These are phyloP conservation scores for Poecilia gillii DNA, from an alignment of 2,797 vertebrate genomes.

Conservation along the genomic window DNA sequence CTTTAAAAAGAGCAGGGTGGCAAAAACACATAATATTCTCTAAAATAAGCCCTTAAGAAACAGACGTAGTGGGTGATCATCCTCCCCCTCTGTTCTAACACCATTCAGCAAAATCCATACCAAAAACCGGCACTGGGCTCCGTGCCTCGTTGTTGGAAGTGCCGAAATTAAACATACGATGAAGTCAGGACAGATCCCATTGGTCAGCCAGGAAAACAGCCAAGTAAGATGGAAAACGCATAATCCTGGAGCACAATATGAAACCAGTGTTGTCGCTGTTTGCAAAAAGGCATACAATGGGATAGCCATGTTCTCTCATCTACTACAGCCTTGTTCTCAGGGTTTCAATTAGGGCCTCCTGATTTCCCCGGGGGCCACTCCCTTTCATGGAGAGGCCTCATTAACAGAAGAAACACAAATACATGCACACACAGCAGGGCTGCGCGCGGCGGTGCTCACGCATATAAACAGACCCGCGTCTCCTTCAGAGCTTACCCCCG, in stretches of 20 bases:
- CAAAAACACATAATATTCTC: neutral
- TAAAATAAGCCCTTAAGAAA: neutral
- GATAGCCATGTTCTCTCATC: conserved; percentile 74
- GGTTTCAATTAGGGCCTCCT: conserved; percentile 81
- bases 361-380: conserved; percentile 76
- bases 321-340: conserved; percentile 72
- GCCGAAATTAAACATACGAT: conserved; percentile 9
- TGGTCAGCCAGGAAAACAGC: conserved; percentile 30
- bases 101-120: neutral
- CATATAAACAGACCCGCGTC: conserved; percentile 18
- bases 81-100: neutral
- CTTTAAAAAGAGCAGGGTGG: neutral
- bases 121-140: neutral
- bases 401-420: conserved; percentile 69
- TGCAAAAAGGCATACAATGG: conserved; percentile 63
- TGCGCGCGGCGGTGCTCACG: conserved; percentile 10
- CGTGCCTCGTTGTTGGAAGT: neutral
- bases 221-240: conserved; percentile 40
- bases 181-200: conserved; percentile 24
- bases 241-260: conserved; percentile 58
- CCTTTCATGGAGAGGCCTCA: conserved; percentile 72
- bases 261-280: conserved; percentile 54
- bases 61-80: neutral
- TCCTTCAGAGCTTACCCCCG: conserved; percentile 88
- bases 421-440: conserved; percentile 20